These are phyloP conservation scores for Microplitis deprimator DNA, from an alignment of 2,888 invertebrate species.

Conservation along the genomic window DNA sequence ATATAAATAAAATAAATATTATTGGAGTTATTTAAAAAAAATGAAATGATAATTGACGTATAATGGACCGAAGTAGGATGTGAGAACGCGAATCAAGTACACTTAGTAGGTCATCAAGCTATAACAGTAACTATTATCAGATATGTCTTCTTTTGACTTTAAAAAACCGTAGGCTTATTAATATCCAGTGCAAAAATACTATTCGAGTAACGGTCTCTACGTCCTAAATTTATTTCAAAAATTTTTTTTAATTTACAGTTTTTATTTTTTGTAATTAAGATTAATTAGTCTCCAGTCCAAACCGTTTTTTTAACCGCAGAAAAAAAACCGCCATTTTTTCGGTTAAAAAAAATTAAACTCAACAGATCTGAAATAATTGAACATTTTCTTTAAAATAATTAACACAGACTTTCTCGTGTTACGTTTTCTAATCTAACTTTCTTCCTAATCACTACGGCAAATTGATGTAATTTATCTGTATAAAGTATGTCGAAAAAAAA, in stretches of 20 bases:
- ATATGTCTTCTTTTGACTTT: not conserved
- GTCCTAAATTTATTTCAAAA: not conserved
- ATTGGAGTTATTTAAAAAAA: not conserved
- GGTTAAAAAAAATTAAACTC: too few relatives aligned
- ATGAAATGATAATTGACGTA: not conserved
- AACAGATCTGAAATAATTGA: not conserved
- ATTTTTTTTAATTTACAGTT: not conserved
- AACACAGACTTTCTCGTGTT: conserved; percentile 49
- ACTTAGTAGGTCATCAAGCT: not conserved
- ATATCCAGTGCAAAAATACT: not conserved
- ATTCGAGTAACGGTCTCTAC: not conserved
- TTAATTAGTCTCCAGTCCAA: not conserved
- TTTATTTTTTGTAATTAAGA: not conserved
- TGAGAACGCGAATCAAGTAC: conserved; percentile 7
- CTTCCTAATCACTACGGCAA: conserved; percentile 25
- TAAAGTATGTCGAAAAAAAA: not conserved
- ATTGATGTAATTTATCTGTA: conserved; percentile 14
- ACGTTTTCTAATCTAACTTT: conserved; percentile 49
- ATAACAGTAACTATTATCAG: not conserved
- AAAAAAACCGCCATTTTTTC: too few relatives aligned
- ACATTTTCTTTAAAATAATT: not conserved
- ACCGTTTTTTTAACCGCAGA: too few relatives aligned
- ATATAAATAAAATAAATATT: not conserved
- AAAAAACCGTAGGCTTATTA: not conserved
- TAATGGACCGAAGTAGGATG: conserved; percentile 9